phyloP scores from a whole-genome alignment of 2,797 vertebrate genomes.

The Avahi laniger region DNA sequence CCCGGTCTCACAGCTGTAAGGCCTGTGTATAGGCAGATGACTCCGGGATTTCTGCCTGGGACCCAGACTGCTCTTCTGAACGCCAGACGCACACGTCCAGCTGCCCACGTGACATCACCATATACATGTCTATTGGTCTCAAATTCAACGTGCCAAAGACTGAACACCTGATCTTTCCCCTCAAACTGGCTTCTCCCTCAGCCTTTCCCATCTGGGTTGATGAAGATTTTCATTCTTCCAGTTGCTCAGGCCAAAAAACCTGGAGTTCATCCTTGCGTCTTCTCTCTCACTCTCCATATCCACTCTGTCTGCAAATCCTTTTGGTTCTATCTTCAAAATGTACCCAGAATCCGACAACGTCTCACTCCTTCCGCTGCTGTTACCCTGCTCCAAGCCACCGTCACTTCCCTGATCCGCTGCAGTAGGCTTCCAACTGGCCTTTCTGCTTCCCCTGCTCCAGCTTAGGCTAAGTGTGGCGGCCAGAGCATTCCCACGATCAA shows the following conservation, averaged over 20 bases:
- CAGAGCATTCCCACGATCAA: neutral
- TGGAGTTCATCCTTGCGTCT: neutral
- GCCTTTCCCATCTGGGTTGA: neutral
- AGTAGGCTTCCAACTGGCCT: neutral
- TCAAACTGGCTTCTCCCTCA: neutral
- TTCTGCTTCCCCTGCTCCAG: neutral
- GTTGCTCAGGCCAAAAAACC: neutral
- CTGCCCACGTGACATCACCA: neutral
- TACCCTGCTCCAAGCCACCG: neutral
- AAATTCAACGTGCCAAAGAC: neutral
- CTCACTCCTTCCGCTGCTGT: neutral
- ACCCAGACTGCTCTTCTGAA: neutral
- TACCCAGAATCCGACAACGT: neutral
- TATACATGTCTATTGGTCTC: neutral
- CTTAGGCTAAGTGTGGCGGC: neutral
- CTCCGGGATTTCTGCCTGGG: neutral
- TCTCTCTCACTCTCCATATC: neutral
- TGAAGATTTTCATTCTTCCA: neutral
- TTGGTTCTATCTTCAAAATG: neutral
- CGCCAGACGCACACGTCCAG: neutral
- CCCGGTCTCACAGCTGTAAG: neutral
- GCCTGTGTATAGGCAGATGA: no score
- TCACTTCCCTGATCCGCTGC: neutral
- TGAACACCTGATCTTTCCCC: neutral
- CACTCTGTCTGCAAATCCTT: neutral